These are phyloP conservation scores for Drosophila parvula DNA, from an alignment of 1,140 invertebrate species.

Conservation along the genomic window DNA sequence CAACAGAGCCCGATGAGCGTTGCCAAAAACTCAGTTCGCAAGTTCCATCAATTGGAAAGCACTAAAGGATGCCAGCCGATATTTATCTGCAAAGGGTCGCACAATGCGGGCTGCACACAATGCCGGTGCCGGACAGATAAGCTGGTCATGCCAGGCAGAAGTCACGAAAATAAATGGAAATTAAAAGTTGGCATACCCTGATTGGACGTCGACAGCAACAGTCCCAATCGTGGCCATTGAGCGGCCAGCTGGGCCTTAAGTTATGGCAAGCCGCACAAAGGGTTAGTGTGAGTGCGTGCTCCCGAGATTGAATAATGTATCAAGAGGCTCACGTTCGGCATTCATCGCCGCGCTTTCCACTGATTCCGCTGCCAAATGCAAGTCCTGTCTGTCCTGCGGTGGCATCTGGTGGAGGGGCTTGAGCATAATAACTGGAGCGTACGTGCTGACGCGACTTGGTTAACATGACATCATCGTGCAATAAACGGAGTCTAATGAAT, in stretches of 20 bases:
- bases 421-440: slow-evolving; percentile 6
- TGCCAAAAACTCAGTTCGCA: slow-evolving; percentile 29
- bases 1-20: slow-evolving; percentile 17
- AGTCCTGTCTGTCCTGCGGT: neutral
- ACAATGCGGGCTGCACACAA: slow-evolving; percentile 60
- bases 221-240: neutral
- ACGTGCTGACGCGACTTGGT: slow-evolving; percentile 27
- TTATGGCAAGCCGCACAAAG: slow-evolving; percentile 7
- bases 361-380: slow-evolving; percentile 20
- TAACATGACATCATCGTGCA: slow-evolving; percentile 72
- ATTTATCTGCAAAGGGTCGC: slow-evolving; percentile 45
- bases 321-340: slow-evolving; percentile 36
- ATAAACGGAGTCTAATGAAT: slow-evolving; percentile 64
- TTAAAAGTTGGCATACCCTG: slow-evolving; percentile 62
- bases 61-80: slow-evolving; percentile 55
- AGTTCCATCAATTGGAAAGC: slow-evolving; percentile 60
- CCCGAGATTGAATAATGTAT: slow-evolving; percentile 55
- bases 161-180: slow-evolving; percentile 70
- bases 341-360: slow-evolving; percentile 27
- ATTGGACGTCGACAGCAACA: slow-evolving; percentile 23
- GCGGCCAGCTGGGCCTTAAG: slow-evolving; percentile 11
- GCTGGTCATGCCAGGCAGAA: slow-evolving; percentile 37
- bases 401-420: slow-evolving; percentile 2
- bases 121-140: slow-evolving; percentile 47
- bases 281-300: slow-evolving; percentile 15